Base-by-base conservation (phyloP, 2,797 vertebrate genomes). In the Hemibagrus guttatus region DNA sequence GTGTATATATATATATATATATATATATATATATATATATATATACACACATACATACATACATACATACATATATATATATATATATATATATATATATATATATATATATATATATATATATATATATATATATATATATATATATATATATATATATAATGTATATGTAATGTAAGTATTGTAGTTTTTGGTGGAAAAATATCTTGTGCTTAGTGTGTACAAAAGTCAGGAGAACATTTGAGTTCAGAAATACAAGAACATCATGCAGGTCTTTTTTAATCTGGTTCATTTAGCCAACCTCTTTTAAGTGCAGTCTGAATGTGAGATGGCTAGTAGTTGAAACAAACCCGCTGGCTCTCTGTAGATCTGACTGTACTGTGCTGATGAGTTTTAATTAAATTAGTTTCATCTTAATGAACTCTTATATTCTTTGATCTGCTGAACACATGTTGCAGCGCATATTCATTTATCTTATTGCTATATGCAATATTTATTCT, bases 361-460 rank as follows among this genome's bases (percentile, higher is more conserved):
- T 66, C n/a, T 52, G 63, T 21, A 49, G 71, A 83, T 68, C 46
- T 63, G 35, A 61, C 59, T 78, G 68, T 28, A 35, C 66, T 87
- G 72, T 74, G 46, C 21, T 59, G 61, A 39, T 39, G 61, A 78
- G 54, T 83, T 75, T n/a, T 83, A 88, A 86, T 88, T 82, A 35
- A 71, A 63, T 88, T 39, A 85, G 23, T 59, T 75, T n/a, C 31
- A 39, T 88, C 74, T 86, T 76, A 85, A 68, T 72, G 78, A 82
- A 90, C 88, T 83, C 83, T 54, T 17, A 5, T 64, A 8, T 39
- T 46, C 81, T 84, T 88, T 85, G 68, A 89, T 88, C 49, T 66
- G 26, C 31, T 54, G 42, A 68, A 63, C 28, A 54, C 14, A 21
- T 8, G 6, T 21, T 58, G 19, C 52, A 59, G 54, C 52, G 82